Base-by-base conservation (phyloP, 53 echinoderm and acorn worm genomes). In the Patiria pectinifera region DNA sequence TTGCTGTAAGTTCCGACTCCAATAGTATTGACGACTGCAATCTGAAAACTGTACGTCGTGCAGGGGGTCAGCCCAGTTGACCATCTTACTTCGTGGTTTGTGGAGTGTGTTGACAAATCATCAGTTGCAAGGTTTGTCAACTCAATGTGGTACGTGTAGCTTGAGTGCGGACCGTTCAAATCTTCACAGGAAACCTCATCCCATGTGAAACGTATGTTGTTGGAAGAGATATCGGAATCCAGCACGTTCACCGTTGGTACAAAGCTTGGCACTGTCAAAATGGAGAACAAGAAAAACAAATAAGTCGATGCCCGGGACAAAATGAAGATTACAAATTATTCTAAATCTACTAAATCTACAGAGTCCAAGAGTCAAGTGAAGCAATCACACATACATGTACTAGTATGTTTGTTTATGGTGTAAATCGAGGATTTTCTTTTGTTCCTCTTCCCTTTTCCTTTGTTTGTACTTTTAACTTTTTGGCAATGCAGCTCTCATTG, bases 1-100 rank as follows among this genome's bases (percentile, higher is more conserved):
- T 92, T 75, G 60, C 93, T 92, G 82, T 80, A 92, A 69, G 24
- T 9, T 74, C 93, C 93, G 62, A 58, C 0, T 6, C 93, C 93
- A 15, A 80, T 15, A 18, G 80, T 77, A 60, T 86, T 92, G 21
- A 2, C 24, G 3, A 87, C 82, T 24, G 86, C 87, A 23, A 92
- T 71, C 47, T 82, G 16, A 19, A 92, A 87, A 58, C 43, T 66
- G 82, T 92, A 92, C 10, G 13, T 69, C 0, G 93, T 92, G 76
- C 93, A 92, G 13, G 93, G 87, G 44, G 19, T 69, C 4, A 92
- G 87, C 0, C 24, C 0, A 44, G 10, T n/a, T n/a, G n/a, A n/a
- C n/a, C n/a, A n/a, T n/a, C n/a, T n/a, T n/a, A 69, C 62, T 6
- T 2, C 53, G 53, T 53, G 46, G 62, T 2, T 21, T 19, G 5